Evolutionary conservation across 2,888 invertebrate species (phyloP), one percentile per base, ranked within the genome.

Genomic region (Caenorhabditis uteleia): DNA sequence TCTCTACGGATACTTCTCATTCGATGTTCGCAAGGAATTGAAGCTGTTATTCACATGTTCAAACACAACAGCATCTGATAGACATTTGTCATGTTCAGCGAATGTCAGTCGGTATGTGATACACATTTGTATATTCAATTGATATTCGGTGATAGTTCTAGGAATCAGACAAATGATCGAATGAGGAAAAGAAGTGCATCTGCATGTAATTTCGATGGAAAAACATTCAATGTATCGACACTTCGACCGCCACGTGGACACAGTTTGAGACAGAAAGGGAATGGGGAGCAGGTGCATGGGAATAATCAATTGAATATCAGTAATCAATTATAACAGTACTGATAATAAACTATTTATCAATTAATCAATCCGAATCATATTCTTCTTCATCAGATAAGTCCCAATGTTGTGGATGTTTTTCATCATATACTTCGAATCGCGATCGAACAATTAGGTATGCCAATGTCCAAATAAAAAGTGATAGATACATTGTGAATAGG

Each of bases 1-100:
- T 67, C 93, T 95, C 25, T 95, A 95, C 84, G 95, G 95, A 12
- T 79, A 77, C 57, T 82, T 76, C 58, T 82, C 79, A 7, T 82
- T 82, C 51, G 75, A 82, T 58, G 59, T 79, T 25, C 34, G 47
- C 7, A 69, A 61, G n/a, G 75, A 75, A 31, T 39, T 75, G 14
- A 33, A 58, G 42, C 62, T 75, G 10, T 53, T 75, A n/a, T 49
- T 68, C 18, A 47, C 51, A 3, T 73, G 73, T 43, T 73, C 73
- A 20, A 65, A 58, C 20, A 44, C 65, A 6, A 64, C 67, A n/a
- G 70, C 73, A 16, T 47, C 68, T 36, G 72, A 72, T 33, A 48
- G 68, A 39, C 65, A 68, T 46, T 46, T 68, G 10, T 71, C 68
- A 14, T 65, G 65, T 44, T 68, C 68, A n/a, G 66, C 68, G 8